phyloP scores from a whole-genome alignment of 2,113 vertebrate genomes.

The Butorides virescens region DNA sequence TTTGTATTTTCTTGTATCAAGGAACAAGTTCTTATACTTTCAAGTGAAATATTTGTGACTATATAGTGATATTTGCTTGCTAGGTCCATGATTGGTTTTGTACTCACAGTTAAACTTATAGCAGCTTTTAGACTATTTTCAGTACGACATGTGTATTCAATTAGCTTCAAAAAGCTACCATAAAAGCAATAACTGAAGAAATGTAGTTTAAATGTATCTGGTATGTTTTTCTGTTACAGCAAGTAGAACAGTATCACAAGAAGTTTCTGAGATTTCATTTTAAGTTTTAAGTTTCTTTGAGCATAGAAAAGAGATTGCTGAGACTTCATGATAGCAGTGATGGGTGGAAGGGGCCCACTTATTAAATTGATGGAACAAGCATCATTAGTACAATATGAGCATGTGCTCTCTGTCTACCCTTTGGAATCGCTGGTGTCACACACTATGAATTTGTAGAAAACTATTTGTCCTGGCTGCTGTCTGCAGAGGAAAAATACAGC shows the following conservation, averaged over 20 bases:
- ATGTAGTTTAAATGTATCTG: neutral
- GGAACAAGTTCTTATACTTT: neutral
- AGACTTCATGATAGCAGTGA: neutral
- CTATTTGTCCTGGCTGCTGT: slow-evolving; percentile 34
- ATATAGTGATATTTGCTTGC: neutral
- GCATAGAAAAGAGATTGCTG: neutral
- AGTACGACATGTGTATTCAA: slow-evolving; percentile 8
- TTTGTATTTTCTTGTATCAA: neutral
- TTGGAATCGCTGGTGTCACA: slow-evolving; percentile 16
- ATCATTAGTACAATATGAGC: neutral
- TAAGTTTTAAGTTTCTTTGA: neutral
- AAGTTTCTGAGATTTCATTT: neutral
- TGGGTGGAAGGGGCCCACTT: neutral
- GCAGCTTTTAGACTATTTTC: neutral
- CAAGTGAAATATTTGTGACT: neutral
- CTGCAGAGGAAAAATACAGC: neutral
- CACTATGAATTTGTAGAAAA: slow-evolving; percentile 20
- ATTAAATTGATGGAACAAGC: neutral
- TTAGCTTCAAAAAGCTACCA: slow-evolving; percentile 19
- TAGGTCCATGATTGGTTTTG: neutral
- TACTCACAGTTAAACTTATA: neutral
- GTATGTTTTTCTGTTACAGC: neutral
- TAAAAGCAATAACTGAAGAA: neutral
- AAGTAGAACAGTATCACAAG: neutral
- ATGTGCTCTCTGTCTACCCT: neutral